phyloP scores from a whole-genome alignment of 2,888 invertebrate genomes.

The Platerodrilus igneus region DNA sequence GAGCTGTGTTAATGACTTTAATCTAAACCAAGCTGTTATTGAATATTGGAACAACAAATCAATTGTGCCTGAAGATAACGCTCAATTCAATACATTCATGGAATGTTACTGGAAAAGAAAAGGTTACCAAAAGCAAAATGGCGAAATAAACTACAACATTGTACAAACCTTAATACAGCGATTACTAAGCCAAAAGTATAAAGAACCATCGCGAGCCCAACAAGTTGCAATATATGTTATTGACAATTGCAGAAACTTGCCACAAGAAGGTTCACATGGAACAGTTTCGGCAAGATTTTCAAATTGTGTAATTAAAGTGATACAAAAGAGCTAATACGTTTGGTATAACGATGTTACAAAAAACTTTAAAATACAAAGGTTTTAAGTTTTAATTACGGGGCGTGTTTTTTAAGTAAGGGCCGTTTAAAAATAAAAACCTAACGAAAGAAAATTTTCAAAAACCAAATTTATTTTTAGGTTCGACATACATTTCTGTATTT shows the following conservation, averaged over 20 bases:
- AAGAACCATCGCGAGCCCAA: not conserved
- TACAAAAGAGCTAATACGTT: too few species aligned
- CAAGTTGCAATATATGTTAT: conserved; percentile 6
- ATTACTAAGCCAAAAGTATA: not conserved
- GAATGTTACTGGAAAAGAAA: conserved; percentile 14
- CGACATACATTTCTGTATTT: too few species aligned
- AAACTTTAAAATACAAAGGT: too few species aligned
- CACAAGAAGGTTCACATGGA: conserved; percentile 1
- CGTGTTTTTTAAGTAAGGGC: too few species aligned
- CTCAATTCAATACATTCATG: conserved; percentile 10
- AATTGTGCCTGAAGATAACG: conserved; percentile 11
- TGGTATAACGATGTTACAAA: too few species aligned
- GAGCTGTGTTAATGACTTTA: not conserved
- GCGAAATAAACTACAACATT: conserved; percentile 12
- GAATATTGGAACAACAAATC: conserved; percentile 1
- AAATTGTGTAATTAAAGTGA: conserved; percentile 9
- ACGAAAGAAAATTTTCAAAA: too few species aligned
- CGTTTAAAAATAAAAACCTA: too few species aligned
- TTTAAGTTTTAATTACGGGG: too few species aligned
- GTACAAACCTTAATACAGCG: conserved; percentile 1
- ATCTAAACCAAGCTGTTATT: not conserved
- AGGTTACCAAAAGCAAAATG: conserved; percentile 8
- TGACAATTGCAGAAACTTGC: conserved; percentile 1
- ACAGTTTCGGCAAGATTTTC: conserved; percentile 1
- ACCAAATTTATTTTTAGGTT: too few species aligned